A percentile compares a stretch with the other conserved stretches of the same genome.
Conservation (phyloP, 2,888 invertebrate genomes). For the Lutraria lutraria region DNA sequence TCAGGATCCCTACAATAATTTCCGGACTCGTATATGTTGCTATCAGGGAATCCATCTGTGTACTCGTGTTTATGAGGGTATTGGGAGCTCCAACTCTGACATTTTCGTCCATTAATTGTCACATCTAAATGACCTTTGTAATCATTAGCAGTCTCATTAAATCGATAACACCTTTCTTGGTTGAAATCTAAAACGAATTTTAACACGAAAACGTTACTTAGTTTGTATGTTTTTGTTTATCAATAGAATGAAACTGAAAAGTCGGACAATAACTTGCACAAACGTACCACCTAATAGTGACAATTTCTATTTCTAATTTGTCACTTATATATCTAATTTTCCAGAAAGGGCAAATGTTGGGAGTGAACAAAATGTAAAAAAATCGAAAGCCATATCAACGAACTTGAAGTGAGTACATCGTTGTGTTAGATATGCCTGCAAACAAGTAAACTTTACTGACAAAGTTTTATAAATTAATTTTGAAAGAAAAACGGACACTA, state of each 20-base stretch:
- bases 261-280: too few species aligned
- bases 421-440: too few species aligned
- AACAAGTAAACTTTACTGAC: too few species aligned
- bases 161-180: not conserved
- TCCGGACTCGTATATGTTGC: not conserved
- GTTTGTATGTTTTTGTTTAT: not conserved
- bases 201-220: not conserved
- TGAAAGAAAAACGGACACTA: not conserved
- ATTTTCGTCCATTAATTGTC: not conserved
- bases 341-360: not conserved
- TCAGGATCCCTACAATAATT: conserved; percentile 13
- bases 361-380: not conserved
- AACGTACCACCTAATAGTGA: not conserved
- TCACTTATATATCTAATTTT: not conserved
- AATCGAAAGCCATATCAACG: not conserved
- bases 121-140: not conserved
- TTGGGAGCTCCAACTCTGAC: not conserved
- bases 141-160: not conserved
- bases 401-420: too few species aligned
- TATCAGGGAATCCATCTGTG: not conserved
- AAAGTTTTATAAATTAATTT: too few species aligned
- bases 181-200: not conserved
- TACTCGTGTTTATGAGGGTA: not conserved
- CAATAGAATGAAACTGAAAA: too few species aligned
- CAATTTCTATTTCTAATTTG: not conserved